These are phyloP conservation scores for Perodicticus potto DNA, from an alignment of 2,797 vertebrate genomes.

Conservation along the genomic window DNA sequence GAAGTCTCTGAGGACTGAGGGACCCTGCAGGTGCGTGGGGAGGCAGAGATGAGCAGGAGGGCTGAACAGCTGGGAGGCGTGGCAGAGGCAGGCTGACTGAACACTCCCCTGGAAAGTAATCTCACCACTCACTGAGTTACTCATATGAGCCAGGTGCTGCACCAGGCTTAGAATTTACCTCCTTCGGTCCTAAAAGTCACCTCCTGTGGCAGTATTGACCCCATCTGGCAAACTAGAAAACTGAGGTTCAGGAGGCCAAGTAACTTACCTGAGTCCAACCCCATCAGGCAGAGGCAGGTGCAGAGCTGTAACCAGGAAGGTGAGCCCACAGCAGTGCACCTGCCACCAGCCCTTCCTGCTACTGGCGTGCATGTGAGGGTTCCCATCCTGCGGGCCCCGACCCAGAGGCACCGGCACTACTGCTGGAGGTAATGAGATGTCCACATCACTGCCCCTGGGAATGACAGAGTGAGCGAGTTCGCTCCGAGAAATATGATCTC, in stretches of 20 bases:
- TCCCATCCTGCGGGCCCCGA: fast-evolving
- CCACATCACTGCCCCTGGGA: neutral
- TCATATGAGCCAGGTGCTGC: neutral
- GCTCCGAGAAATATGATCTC: neutral
- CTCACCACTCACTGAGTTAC: neutral
- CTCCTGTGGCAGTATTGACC: neutral
- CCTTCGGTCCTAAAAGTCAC: neutral
- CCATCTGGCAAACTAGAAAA: neutral
- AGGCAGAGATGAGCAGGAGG: neutral
- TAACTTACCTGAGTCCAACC: neutral
- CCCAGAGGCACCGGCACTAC: fast-evolving
- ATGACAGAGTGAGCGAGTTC: neutral
- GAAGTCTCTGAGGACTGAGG: neutral
- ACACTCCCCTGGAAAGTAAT: neutral
- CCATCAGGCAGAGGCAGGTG: no score
- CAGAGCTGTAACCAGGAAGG: fast-evolving
- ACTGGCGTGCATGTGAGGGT: neutral
- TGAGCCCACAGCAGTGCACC: neutral
- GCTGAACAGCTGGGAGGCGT: neutral
- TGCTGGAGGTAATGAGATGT: neutral
- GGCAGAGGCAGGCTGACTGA: neutral
- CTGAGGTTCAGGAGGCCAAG: neutral
- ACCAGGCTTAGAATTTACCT: neutral
- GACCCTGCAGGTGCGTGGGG: fast-evolving
- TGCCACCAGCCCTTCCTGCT: neutral